phyloP scores from a whole-genome alignment of 2,113 vertebrate genomes.

The Brachypteracias leptosomus region DNA sequence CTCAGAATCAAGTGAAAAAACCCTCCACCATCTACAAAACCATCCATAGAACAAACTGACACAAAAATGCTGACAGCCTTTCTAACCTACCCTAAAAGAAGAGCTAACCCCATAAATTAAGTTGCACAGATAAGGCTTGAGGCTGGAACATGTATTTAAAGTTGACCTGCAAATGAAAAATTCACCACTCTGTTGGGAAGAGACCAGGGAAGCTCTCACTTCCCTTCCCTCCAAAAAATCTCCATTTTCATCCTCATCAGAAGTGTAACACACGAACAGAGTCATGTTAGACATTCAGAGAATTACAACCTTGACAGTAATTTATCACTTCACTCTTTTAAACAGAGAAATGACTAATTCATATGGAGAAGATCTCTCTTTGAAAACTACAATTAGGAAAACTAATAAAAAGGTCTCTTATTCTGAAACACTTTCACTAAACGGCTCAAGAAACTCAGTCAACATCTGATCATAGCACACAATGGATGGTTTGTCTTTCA shows the following conservation, averaged over 20 bases:
- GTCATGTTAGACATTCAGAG: neutral
- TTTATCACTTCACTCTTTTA: neutral
- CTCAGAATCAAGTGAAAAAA: neutral
- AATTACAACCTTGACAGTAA: neutral
- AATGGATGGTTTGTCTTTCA: neutral
- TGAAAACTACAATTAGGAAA: neutral
- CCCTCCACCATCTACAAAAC: neutral
- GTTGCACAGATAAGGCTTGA: constrained; percentile 24
- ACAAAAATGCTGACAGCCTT: neutral
- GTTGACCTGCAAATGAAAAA: constrained; percentile 68
- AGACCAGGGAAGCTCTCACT: neutral
- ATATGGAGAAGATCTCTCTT: neutral
- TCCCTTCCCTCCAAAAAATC: neutral
- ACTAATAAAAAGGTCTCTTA: neutral
- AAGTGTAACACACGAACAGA: neutral
- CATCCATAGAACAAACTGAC: neutral
- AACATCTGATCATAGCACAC: neutral
- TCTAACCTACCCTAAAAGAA: neutral
- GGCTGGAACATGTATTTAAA: constrained; percentile 60
- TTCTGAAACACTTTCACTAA: neutral
- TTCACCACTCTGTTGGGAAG: neutral
- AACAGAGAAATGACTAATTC: neutral
- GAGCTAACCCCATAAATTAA: neutral
- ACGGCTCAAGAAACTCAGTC: neutral
- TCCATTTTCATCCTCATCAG: neutral